phyloP scores from a whole-genome alignment of 2,113 vertebrate species.

The Calyptommatus sinebrachiatus region DNA sequence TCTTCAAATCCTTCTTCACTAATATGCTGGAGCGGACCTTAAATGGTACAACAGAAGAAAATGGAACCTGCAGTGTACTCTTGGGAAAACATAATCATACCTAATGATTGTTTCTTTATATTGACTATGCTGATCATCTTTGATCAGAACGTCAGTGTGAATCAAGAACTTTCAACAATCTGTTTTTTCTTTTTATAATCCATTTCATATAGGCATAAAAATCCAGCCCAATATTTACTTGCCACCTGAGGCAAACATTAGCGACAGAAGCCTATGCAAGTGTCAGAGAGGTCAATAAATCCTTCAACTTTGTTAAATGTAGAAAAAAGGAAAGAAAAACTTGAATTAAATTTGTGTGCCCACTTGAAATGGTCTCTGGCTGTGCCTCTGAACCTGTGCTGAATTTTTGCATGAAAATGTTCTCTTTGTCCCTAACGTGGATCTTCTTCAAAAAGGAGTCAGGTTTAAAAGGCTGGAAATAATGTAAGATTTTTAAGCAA shows the following conservation, averaged over 20 bases:
- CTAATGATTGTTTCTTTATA: not conserved
- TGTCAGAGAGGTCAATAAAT: conserved; percentile 81
- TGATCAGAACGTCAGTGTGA: rapidly evolving
- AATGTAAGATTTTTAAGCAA: conserved; percentile 85
- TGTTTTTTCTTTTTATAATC: conserved; percentile 60
- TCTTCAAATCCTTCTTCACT: no score
- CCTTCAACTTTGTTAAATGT: conserved; percentile 83
- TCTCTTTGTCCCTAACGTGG: conserved; percentile 83
- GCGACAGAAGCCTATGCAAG: conserved; percentile 75
- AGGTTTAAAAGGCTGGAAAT: conserved; percentile 83
- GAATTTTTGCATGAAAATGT: conserved; percentile 86
- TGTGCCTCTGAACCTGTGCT: conserved; percentile 82
- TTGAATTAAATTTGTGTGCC: conserved; percentile 84
- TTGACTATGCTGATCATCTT: not conserved
- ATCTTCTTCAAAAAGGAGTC: conserved; percentile 81
- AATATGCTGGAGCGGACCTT: no score
- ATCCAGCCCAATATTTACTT: conserved; percentile 75
- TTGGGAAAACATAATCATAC: not conserved
- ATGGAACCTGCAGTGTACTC: no score
- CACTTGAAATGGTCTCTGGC: conserved; percentile 83
- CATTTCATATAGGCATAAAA: conserved; percentile 70
- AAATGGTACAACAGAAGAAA: no score
- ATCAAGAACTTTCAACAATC: conserved; percentile 10
- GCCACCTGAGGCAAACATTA: conserved; percentile 71
- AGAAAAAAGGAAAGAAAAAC: conserved; percentile 81